A percentile compares a stretch with the other conserved stretches of the same genome.
These are phyloP conservation scores for Ophion costatus DNA, from an alignment of 2,888 invertebrate genomes.

Conservation along the genomic window DNA sequence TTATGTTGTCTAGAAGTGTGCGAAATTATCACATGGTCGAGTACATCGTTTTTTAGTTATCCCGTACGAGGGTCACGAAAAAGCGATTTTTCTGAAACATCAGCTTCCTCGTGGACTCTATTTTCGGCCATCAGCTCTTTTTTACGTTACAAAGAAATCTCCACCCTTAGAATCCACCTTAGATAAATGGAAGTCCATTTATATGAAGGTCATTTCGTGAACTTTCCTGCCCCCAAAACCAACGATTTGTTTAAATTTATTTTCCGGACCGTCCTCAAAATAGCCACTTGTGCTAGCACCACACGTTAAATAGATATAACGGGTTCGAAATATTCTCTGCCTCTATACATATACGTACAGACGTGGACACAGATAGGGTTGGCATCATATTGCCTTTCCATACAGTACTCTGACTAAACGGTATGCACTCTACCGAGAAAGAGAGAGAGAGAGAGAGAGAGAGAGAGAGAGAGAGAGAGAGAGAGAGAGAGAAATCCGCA, in stretches of 20 bases:
- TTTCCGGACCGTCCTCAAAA: not conserved
- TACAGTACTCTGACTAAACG: conserved; percentile 2
- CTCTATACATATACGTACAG: conserved; percentile 16
- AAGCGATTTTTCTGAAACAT: no score
- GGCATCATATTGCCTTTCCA: conserved; percentile 47
- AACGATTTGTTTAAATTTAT: not conserved
- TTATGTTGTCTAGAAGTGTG: no score
- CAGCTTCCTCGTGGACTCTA: no score
- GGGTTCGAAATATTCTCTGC: not conserved
- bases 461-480: conserved; percentile 17
- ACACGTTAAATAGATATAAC: not conserved
- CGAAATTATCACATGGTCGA: no score
- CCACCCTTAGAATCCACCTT: not conserved
- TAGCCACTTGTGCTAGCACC: not conserved
- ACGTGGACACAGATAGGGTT: conserved; percentile 45
- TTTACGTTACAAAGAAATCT: no score
- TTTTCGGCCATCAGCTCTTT: no score
- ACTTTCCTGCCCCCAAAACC: not conserved
- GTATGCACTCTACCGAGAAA: not conserved
- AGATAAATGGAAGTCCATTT: not conserved
- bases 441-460: no score
- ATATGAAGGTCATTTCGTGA: not conserved
- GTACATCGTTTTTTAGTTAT: no score
- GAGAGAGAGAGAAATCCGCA: conserved; percentile 38
- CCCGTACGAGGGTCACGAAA: no score